Conservation (phyloP, 2,888 invertebrate genomes). For the Lumbricus terrestris region DNA sequence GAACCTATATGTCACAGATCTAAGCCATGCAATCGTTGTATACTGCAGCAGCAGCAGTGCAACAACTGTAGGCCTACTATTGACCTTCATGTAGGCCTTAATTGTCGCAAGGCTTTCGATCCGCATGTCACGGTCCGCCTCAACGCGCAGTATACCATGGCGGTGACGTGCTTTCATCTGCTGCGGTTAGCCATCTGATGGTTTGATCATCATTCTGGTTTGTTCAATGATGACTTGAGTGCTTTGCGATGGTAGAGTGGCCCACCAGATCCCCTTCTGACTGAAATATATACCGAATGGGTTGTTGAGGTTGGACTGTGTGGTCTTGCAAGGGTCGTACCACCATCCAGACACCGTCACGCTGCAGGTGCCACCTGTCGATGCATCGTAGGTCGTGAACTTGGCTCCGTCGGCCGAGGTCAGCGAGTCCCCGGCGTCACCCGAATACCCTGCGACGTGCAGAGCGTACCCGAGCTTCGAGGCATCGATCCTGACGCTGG, state of each 20-base stretch:
- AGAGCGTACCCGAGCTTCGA: neutral
- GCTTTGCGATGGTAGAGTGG: neutral
- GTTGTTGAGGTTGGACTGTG: neutral
- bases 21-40: too few species aligned
- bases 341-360: neutral
- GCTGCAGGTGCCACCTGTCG: neutral
- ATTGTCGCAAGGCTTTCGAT: too few species aligned
- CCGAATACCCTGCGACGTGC: neutral
- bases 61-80: neutral
- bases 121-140: too few species aligned
- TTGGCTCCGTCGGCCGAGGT: slow-evolving; percentile 86
- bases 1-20: too few species aligned
- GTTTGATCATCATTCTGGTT: neutral
- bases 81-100: too few species aligned
- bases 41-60: neutral
- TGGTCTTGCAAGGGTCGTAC: neutral
- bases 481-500: neutral
- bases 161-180: neutral
- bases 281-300: neutral
- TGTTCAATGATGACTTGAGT: neutral
- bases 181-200: neutral
- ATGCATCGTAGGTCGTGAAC: slow-evolving; percentile 80
- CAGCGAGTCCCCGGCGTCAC: slow-evolving; percentile 77
- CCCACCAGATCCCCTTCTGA: neutral
- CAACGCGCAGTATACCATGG: neutral